Percentiles rank a stretch among this genome's conserved stretches.
Evolutionary conservation across 2,888 invertebrate genomes (phyloP).

Genomic region (Acrobasis consociella): DNA sequence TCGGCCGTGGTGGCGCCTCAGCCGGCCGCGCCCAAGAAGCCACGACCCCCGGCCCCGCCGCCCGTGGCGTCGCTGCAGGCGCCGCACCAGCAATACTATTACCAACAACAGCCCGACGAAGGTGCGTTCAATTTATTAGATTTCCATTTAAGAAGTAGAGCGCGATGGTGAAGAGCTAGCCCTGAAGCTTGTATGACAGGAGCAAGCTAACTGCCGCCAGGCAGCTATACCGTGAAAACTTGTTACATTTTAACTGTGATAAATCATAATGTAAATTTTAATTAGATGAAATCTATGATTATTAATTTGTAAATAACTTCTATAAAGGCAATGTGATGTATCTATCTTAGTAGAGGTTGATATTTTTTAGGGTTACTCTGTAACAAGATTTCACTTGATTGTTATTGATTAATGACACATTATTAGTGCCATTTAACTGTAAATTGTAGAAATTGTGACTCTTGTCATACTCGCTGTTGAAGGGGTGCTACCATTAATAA

Average conservation of each 20-base stretch:
- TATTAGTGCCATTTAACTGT: constrained; percentile 81
- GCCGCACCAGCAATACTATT: constrained; percentile 81
- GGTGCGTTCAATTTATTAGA: constrained; percentile 84
- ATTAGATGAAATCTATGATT: constrained; percentile 79
- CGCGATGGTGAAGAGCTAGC: constrained; percentile 84
- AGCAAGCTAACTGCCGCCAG: constrained; percentile 77
- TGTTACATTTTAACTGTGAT: constrained; percentile 83
- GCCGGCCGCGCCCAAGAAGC: constrained; percentile 77
- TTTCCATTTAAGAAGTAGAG: constrained; percentile 82
- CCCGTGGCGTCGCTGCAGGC: constrained; percentile 71
- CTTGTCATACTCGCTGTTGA: constrained; percentile 83
- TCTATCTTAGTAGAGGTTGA: constrained; percentile 67
- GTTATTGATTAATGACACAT: constrained; percentile 78
- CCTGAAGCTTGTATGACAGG: constrained; percentile 84
- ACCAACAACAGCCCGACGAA: constrained; percentile 83
- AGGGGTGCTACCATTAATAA: constrained; percentile 84
- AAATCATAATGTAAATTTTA: constrained; percentile 79
- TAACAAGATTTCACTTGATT: constrained; percentile 80
- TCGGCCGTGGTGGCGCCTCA: constrained; percentile 72
- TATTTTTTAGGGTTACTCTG: constrained; percentile 77
- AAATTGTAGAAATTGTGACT: constrained; percentile 81
- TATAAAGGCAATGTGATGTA: constrained; percentile 72
- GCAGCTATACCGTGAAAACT: constrained; percentile 75
- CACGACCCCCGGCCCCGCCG: constrained; percentile 70
- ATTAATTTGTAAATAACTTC: constrained; percentile 75